These are phyloP conservation scores for Diogma glabrata DNA, from an alignment of 2,888 invertebrate species.

Conservation along the genomic window DNA sequence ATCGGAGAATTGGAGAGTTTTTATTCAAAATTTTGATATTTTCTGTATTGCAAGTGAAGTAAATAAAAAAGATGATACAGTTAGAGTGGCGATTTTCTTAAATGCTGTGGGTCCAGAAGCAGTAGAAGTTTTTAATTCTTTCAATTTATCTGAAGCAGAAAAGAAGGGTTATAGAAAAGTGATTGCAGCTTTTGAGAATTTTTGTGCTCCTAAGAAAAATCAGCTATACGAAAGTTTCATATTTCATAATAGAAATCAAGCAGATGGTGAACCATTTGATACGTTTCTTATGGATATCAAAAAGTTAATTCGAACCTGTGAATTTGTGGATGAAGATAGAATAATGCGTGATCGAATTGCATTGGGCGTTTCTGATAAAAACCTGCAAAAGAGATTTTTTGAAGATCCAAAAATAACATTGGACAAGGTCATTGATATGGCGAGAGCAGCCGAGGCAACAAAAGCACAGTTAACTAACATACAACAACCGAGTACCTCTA, in stretches of 20 bases:
- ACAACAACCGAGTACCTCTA: too few species aligned
- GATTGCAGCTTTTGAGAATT: conserved; percentile 16
- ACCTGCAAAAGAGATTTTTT: conserved; percentile 8
- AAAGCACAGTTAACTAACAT: not conserved
- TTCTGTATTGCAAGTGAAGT: conserved; percentile 21
- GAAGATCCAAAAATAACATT: not conserved
- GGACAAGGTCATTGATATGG: too few species aligned
- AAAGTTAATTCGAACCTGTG: conserved; percentile 11
- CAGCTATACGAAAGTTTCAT: conserved; percentile 9
- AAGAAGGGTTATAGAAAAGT: conserved; percentile 16
- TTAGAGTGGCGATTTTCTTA: conserved; percentile 21
- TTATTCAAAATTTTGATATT: conserved; percentile 21
- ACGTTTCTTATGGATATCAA: conserved; percentile 14
- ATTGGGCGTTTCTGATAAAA: conserved; percentile 1
- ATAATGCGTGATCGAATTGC: conserved; percentile 13
- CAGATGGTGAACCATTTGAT: conserved; percentile 12
- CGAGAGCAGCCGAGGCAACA: not conserved
- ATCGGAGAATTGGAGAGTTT: conserved; percentile 22
- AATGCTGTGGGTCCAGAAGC: conserved; percentile 23
- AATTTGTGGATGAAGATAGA: conserved; percentile 5
- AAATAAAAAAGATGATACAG: conserved; percentile 17
- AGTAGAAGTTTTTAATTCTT: conserved; percentile 22
- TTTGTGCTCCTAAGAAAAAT: conserved; percentile 12
- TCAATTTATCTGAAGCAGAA: conserved; percentile 17
- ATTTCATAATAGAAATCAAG: conserved; percentile 8